Evolutionary conservation across 2,888 invertebrate genomes (phyloP), one percentile per base, ranked within the genome.

Genomic region (Sylvicola fuscatus): DNA sequence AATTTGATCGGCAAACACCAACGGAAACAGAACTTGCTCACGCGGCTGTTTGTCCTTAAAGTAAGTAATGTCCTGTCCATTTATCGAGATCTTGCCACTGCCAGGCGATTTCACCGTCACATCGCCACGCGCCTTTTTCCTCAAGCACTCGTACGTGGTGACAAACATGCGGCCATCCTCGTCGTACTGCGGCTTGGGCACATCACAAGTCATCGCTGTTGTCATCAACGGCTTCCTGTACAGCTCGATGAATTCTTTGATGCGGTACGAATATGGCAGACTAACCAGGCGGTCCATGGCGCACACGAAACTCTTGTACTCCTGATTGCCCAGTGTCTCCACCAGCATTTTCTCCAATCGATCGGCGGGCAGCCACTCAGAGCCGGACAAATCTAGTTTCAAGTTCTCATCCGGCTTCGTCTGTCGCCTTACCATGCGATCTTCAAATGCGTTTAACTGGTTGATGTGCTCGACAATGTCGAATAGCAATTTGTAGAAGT

Each of bases 21-120:
- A 61, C 3, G 93, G 93, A 51, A 84, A 87, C 47, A 92, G 54
- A 11, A 86, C 82, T 68, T 83, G 80, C 63, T 87, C 77, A 47
- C 80, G 69, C 13, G 72, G 61, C 48, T 80, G 75, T 4, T 70
- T 51, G 45, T 71, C 62, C 17, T 65, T 54, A 53, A 93, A 92
- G 53, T 82, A 87, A 6, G 68, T 66, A 26, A 90, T 67, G 49
- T 79, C 77, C 49, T 70, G 51, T 3, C 77, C 81, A 59, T 93
- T 92, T 37, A 93, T 78, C 17, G 62, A 66, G 37, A 92, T 68
- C 50, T 73, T 68, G 2, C 95, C 93, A 34, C 77, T 72, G 11
- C 95, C 37, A 14, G 86, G 79, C 10, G 71, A 70, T 40, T 64
- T 65, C 7, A 93, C 60, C n/a, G 76, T 83, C 0, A 92, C 87